Evolutionary conservation across 2,113 vertebrate species (phyloP).

Genomic region (Grus americana): DNA sequence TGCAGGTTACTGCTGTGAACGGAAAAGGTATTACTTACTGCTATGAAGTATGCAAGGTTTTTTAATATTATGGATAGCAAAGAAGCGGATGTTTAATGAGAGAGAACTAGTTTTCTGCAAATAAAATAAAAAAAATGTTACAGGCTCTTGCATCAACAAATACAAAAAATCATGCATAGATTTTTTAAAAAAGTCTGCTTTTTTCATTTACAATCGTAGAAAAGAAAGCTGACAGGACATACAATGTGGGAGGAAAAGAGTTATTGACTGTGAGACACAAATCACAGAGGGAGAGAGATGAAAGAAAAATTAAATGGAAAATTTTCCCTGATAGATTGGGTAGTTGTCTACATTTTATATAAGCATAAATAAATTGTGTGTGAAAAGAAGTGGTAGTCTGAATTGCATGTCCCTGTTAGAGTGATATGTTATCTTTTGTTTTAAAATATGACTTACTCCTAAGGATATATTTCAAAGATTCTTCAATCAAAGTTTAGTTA

Average conservation of each 20-base stretch:
- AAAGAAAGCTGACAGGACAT: neutral
- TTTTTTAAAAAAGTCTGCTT: neutral
- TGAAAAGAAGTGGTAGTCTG: conserved; percentile 25
- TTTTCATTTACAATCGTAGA: conserved; percentile 27
- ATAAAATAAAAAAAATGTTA: neutral
- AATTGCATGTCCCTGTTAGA: neutral
- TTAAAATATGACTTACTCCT: neutral
- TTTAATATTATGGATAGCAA: neutral
- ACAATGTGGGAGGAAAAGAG: neutral
- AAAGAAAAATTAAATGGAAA: conserved; percentile 47
- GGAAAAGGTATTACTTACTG: neutral
- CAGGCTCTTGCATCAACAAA: neutral
- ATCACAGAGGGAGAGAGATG: neutral
- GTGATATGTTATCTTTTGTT: neutral
- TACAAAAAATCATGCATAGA: neutral
- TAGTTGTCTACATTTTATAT: conserved; percentile 1
- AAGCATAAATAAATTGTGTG: conserved; percentile 8
- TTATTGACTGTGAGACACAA: conserved; percentile 30
- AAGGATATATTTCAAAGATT: neutral
- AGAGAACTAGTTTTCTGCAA: neutral
- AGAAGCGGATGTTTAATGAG: neutral
- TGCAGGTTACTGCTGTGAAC: neutral
- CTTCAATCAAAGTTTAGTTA: neutral
- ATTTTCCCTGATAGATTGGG: conserved; percentile 6
- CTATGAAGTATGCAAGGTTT: neutral